Percentiles rank a stretch among this genome's conserved stretches.
Conservation (phyloP, 1,140 invertebrate genomes). For the Ephestia elutella region DNA sequence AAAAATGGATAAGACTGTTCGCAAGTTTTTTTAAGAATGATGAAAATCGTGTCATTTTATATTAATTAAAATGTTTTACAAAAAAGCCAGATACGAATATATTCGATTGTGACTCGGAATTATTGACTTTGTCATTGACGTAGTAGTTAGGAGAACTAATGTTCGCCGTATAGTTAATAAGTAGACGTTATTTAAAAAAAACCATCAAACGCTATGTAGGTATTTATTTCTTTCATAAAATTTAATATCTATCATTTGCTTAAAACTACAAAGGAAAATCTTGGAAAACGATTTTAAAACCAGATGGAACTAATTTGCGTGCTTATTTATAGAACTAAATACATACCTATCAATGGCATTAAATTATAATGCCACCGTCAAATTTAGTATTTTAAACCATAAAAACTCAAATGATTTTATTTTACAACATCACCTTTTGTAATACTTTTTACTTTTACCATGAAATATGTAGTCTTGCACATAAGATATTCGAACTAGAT, state of each 20-base stretch:
- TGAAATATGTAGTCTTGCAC: slow-evolving; percentile 7
- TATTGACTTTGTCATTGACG: slow-evolving; percentile 10
- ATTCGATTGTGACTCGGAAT: not conserved
- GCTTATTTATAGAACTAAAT: too few species aligned
- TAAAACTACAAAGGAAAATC: too few species aligned
- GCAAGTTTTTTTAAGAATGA: slow-evolving; percentile 38
- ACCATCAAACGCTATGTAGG: slow-evolving; percentile 14
- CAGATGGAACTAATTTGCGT: too few species aligned
- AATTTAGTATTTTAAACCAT: too few species aligned
- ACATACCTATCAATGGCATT: too few species aligned
- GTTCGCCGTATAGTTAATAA: slow-evolving; percentile 9
- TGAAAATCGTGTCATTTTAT: slow-evolving; percentile 11
- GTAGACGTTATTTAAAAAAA: not conserved
- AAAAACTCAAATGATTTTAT: too few species aligned
- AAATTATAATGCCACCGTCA: too few species aligned
- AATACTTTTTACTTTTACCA: too few species aligned
- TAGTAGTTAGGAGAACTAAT: slow-evolving; percentile 8
- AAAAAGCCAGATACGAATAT: slow-evolving; percentile 9
- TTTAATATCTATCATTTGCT: too few species aligned
- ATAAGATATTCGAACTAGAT: slow-evolving; percentile 24
- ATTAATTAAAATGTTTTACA: not conserved
- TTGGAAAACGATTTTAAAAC: too few species aligned
- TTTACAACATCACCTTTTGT: too few species aligned
- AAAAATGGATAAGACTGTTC: slow-evolving; percentile 57
- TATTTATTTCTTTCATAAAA: slow-evolving; percentile 24